These are phyloP conservation scores for Drosophila siamana DNA, from an alignment of 2,888 invertebrate genomes.

Conservation along the genomic window DNA sequence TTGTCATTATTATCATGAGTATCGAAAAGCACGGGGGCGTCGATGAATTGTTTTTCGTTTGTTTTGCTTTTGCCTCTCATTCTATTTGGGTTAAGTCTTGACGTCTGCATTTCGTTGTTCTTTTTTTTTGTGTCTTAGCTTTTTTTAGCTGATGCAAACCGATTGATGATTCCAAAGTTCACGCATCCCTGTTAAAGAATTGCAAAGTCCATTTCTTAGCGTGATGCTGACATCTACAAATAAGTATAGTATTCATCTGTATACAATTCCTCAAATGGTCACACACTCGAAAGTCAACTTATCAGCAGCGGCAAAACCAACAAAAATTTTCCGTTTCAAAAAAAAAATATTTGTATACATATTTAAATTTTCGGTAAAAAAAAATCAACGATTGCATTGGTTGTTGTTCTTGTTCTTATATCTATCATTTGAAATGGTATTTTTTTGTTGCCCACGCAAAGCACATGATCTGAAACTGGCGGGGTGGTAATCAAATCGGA, in stretches of 20 bases:
- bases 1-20: conserved; percentile 50
- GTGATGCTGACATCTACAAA: conserved; percentile 9
- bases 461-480: conserved; percentile 57
- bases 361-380: conserved; percentile 9
- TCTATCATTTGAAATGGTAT: conserved; percentile 17
- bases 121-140: conserved; percentile 13
- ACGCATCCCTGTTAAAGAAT: conserved; percentile 4
- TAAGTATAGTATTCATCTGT: not conserved
- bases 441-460: conserved; percentile 45
- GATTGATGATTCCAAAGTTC: conserved; percentile 59
- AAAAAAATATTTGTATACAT: conserved; percentile 17
- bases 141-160: conserved; percentile 10
- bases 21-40: conserved; percentile 35
- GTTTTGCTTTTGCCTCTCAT: conserved; percentile 14
- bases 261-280: conserved; percentile 24
- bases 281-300: conserved; percentile 22
- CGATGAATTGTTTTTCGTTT: conserved; percentile 14
- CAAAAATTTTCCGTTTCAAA: conserved; percentile 27
- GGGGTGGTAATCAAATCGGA: conserved; percentile 37
- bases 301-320: conserved; percentile 2
- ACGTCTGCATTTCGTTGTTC: conserved; percentile 44
- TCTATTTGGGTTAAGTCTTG: conserved; percentile 60
- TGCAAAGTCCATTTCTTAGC: conserved; percentile 38
- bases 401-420: conserved; percentile 6
- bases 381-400: not conserved